Evolutionary conservation across 2,113 vertebrate genomes (phyloP).

Genomic region (Ammodytes marinus): DNA sequence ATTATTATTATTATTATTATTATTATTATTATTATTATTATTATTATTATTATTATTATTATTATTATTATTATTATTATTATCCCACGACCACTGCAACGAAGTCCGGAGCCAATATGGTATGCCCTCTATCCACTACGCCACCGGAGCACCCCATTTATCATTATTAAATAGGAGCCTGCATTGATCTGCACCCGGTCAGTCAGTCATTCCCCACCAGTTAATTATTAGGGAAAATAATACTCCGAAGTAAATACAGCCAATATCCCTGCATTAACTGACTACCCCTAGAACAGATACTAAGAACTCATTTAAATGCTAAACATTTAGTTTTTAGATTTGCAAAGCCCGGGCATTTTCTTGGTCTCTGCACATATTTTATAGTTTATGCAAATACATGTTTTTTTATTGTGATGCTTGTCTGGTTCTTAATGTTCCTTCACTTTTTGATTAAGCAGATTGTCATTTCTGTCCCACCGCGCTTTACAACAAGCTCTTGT

Average conservation of each 20-base stretch:
- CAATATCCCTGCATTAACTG: constrained; percentile 25
- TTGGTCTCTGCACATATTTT: constrained; percentile 38
- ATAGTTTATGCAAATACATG: constrained; percentile 52
- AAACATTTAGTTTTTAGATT: constrained; percentile 52
- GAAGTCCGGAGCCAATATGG: too few relatives aligned
- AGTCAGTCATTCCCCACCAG: constrained; percentile 19
- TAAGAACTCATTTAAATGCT: constrained; percentile 16
- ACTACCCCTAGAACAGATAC: background rate
- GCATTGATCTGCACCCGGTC: constrained; percentile 57
- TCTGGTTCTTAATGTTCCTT: constrained; percentile 40
- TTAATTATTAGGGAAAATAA: constrained; percentile 34
- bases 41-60: too few relatives aligned
- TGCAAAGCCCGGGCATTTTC: background rate
- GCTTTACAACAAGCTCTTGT: constrained; percentile 23
- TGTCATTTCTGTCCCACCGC: background rate
- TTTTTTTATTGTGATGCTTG: constrained; percentile 57
- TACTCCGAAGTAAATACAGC: constrained; percentile 41
- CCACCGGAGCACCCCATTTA: background rate
- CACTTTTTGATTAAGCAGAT: constrained; percentile 52
- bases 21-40: too few relatives aligned
- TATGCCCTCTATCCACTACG: too few relatives aligned
- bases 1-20: too few relatives aligned
- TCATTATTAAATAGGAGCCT: constrained; percentile 66
- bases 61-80: too few relatives aligned
- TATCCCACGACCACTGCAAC: too few relatives aligned